Conservation (phyloP, 2,113 vertebrate species). For the Lepus americanus region DNA sequence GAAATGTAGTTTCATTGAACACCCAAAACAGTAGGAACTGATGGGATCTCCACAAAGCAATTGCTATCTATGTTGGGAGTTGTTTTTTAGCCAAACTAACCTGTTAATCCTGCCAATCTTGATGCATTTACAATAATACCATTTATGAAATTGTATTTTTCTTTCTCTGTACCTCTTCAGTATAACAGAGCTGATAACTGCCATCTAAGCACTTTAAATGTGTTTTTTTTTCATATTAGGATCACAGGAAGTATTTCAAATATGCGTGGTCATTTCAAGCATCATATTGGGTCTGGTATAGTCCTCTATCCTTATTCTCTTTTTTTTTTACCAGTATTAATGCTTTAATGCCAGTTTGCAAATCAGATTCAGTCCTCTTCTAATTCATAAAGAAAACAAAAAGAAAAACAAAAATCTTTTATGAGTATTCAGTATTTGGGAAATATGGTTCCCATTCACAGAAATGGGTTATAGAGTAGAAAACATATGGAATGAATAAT, state of each 20-base stretch:
- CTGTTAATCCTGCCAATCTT: not conserved
- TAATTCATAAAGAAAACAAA: not conserved
- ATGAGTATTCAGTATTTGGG: conserved; percentile 26
- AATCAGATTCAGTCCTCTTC: conserved; percentile 11
- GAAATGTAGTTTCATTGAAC: not conserved
- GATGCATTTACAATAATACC: not conserved
- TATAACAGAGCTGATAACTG: not conserved
- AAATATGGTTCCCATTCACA: conserved; percentile 43
- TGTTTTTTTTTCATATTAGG: no score
- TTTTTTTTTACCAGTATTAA: no score
- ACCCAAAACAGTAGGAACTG: not conserved
- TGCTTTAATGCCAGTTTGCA: no score
- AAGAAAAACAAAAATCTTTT: not conserved
- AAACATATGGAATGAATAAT: conserved; percentile 62
- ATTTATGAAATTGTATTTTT: not conserved
- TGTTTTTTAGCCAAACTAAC: not conserved
- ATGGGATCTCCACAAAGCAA: not conserved
- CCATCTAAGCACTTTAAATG: not conserved
- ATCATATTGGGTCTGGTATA: not conserved
- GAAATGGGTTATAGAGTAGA: not conserved
- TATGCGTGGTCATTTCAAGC: not conserved
- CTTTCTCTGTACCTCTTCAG: not conserved
- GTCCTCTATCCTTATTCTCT: not conserved
- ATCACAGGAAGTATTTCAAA: not conserved
- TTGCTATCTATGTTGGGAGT: not conserved